A percentile compares a stretch with the other conserved stretches of the same genome.
These are phyloP conservation scores for Drosophila melanica DNA, from an alignment of 1,140 invertebrate species.

Conservation along the genomic window DNA sequence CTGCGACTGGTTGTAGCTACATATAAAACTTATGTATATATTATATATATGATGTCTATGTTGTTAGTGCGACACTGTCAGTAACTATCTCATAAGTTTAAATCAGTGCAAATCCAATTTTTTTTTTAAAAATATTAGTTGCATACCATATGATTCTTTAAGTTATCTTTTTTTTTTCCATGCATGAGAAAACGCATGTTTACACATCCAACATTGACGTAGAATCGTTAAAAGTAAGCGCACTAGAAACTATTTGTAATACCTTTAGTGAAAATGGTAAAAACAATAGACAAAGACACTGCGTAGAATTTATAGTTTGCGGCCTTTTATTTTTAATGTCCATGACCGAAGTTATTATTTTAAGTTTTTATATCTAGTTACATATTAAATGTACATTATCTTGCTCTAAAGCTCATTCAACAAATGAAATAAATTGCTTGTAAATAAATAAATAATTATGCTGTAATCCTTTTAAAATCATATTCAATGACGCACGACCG, in stretches of 20 bases:
- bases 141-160: not conserved
- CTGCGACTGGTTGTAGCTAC: conserved; percentile 24
- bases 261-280: conserved; percentile 6
- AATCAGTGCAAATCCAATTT: not conserved
- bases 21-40: conserved; percentile 9
- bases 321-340: conserved; percentile 21
- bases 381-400: conserved; percentile 13
- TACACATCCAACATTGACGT: conserved; percentile 2
- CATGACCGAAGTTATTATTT: conserved; percentile 17
- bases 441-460: conserved; percentile 28
- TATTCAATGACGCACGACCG: too few relatives aligned
- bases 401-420: conserved; percentile 23
- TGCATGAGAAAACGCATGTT: not conserved
- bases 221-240: conserved; percentile 13
- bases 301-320: conserved; percentile 20
- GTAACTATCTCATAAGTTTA: conserved; percentile 12
- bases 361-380: conserved; percentile 25
- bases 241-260: conserved; percentile 9
- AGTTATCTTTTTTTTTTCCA: conserved; percentile 1
- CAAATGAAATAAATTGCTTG: conserved; percentile 43
- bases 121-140: not conserved
- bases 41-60: not conserved
- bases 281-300: conserved; percentile 15
- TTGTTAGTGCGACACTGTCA: conserved; percentile 11
- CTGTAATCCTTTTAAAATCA: not conserved